Conservation (phyloP, 1,140 invertebrate genomes). For the Calliphora vicina region DNA sequence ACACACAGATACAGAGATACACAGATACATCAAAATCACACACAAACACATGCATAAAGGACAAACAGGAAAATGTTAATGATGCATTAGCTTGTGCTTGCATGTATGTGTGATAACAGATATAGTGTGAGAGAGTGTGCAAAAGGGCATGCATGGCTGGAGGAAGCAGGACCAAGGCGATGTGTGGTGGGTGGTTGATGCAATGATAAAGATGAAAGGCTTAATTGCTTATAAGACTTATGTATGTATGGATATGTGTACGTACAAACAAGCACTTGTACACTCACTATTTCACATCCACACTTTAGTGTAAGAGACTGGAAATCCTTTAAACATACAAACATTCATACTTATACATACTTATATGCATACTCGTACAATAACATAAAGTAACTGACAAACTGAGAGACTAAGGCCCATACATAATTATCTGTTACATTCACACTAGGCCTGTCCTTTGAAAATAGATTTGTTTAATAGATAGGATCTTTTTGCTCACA, state of each 20-base stretch:
- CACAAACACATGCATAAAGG: not conserved
- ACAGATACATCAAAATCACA: not conserved
- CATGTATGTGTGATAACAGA: not conserved
- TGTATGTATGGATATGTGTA: not conserved
- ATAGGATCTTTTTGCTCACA: too few relatives aligned
- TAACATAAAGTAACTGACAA: not conserved
- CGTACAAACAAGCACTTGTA: not conserved
- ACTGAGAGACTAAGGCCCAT: not conserved
- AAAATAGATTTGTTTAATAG: too few relatives aligned
- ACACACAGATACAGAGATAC: not conserved
- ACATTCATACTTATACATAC: too few relatives aligned
- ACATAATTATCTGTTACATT: not conserved
- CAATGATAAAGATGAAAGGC: constrained; percentile 32
- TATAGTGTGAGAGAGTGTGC: not conserved
- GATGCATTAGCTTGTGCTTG: constrained; percentile 22
- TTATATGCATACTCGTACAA: too few relatives aligned
- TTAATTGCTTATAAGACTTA: constrained; percentile 28
- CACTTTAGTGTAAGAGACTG: constrained; percentile 26
- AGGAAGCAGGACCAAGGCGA: not conserved
- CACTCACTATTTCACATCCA: not conserved
- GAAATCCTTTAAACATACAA: constrained; percentile 29
- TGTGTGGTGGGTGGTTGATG: not conserved
- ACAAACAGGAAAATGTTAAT: constrained; percentile 19
- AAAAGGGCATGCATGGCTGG: not conserved
- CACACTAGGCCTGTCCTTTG: too few relatives aligned